Percentiles rank a stretch among this genome's conserved stretches.
Evolutionary conservation across 2,888 invertebrate species (phyloP).

Genomic region (Parelbella ahira): DNA sequence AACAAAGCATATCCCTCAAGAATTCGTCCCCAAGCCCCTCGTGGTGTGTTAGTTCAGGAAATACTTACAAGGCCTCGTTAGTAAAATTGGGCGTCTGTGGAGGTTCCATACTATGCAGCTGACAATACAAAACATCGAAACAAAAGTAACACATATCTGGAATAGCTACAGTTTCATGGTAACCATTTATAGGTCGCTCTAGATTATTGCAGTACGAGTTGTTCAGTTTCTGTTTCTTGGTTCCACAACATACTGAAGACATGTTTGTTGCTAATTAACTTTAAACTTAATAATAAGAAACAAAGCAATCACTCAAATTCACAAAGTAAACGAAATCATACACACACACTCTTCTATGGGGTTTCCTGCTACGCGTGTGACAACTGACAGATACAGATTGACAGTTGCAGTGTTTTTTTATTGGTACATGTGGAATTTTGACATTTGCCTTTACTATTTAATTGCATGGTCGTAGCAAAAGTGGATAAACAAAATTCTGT

Average conservation of each 20-base stretch:
- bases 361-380: constrained; percentile 36
- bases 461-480: too few relatives aligned
- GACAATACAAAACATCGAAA: constrained; percentile 98
- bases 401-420: neutral
- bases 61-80: constrained; percentile 96
- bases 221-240: constrained; percentile 94
- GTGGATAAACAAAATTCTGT: too few relatives aligned
- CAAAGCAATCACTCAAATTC: constrained; percentile 50
- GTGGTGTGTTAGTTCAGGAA: constrained; percentile 5
- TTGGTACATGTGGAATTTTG: too few relatives aligned
- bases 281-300: constrained; percentile 43
- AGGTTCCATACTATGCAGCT: constrained; percentile 95
- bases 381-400: constrained; percentile 16
- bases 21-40: neutral
- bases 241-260: constrained; percentile 95
- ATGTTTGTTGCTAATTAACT: constrained; percentile 70
- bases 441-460: too few relatives aligned
- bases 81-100: constrained; percentile 95
- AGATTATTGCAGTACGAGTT: constrained; percentile 81
- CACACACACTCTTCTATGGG: constrained; percentile 45
- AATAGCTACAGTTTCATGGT: constrained; percentile 85
- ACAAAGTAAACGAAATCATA: constrained; percentile 50
- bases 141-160: constrained; percentile 99
- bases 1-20: constrained; percentile 21
- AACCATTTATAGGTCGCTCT: constrained; percentile 80